These are phyloP conservation scores for Himantopus leucocephalus DNA, from an alignment of 2,113 vertebrate species.

Conservation along the genomic window DNA sequence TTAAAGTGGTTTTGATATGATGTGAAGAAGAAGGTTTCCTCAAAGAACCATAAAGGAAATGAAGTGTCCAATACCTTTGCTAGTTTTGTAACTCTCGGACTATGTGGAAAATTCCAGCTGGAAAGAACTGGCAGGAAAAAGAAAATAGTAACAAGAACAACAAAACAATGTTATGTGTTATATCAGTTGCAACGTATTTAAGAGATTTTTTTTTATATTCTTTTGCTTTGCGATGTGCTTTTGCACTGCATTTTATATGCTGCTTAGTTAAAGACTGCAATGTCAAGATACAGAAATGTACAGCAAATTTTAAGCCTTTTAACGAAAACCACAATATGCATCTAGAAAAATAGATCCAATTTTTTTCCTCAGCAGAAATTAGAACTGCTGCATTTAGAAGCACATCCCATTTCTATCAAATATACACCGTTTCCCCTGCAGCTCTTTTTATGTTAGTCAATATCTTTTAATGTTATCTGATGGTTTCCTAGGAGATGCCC, in stretches of 20 bases:
- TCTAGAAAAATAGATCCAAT: not conserved
- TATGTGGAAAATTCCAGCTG: constrained; percentile 7
- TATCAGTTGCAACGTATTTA: not conserved
- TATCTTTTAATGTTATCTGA: constrained; percentile 76
- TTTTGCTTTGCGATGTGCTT: not conserved
- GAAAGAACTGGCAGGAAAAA: not conserved
- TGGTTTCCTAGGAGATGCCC: constrained; percentile 83
- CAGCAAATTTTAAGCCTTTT: not conserved
- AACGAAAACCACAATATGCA: not conserved
- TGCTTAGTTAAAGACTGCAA: constrained; percentile 6
- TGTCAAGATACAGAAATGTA: not conserved
- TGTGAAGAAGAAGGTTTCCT: not conserved
- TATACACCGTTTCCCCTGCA: constrained; percentile 54
- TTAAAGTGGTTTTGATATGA: not conserved
- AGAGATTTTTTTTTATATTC: not conserved
- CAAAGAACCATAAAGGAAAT: not conserved
- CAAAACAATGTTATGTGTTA: not conserved
- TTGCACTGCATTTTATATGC: not conserved
- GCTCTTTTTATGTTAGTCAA: constrained; percentile 76
- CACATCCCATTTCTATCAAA: constrained; percentile 60
- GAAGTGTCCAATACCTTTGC: not conserved
- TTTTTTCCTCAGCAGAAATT: constrained; percentile 44
- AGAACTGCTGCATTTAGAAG: constrained; percentile 53
- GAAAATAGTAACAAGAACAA: not conserved
- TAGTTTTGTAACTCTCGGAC: not conserved